Evolutionary conservation across 2,797 vertebrate species (phyloP), one percentile per base, ranked within the genome.

Genomic region (Neostethus bicornis): DNA sequence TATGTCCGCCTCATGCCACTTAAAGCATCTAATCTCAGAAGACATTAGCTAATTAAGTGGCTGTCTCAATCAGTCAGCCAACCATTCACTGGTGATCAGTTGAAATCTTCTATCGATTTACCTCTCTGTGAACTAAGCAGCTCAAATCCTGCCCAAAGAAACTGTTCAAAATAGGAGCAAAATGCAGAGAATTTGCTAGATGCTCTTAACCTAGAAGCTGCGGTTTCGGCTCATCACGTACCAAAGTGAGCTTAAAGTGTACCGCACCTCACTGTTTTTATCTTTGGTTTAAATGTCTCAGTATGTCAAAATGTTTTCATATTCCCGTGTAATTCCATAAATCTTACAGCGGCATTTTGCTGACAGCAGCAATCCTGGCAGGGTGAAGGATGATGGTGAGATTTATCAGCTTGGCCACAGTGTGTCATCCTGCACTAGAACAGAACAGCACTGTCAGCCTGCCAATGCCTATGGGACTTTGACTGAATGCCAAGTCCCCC

Each of bases 391-490:
- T 52, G 77, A 75, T 47, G 54, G 57, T 8, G 62, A 83, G 81
- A 76, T 85, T 68, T 77, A 79, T 77, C 53, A 25, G 61, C 68
- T 28, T 21, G 73, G 73, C 51, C 56, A 5, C 76, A 56, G 63
- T 29, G 53, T 63, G 61, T 73, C 66, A 53, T 75, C 65, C 64
- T 34, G 10, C 39, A 31, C 63, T 8, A 21, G 24, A 60, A 49
- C 55, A 21, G 24, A 60, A 49, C 55, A 67, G 58, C 1, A 20
- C 65, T 79, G 76, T 70, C 73, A 64, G 45, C 52, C 2, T 19
- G 71, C 75, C 70, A 66, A 67, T 45, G 66, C 56, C 59, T 49
- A 23, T 3, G 43, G 50, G 61, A 10, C 69, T 57, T 52, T 24
- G 59, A 60, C 14, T 54, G 59, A 66, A 47, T 10, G 20, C 16